Conservation (phyloP, 2,797 vertebrate species). For the Sebastes paucispinis region DNA sequence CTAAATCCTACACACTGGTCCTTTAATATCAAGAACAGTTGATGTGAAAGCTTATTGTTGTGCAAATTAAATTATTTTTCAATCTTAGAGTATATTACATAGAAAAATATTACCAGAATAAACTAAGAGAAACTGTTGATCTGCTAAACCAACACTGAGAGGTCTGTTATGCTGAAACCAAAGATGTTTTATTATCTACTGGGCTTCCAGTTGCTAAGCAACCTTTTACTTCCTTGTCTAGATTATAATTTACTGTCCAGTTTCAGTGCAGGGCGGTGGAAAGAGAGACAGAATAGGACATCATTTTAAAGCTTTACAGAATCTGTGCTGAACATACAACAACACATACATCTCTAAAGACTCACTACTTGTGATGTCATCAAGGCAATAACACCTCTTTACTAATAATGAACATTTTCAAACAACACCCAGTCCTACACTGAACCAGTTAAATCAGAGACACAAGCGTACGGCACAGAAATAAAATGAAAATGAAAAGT, state of each 20-base stretch:
- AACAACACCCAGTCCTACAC: not conserved
- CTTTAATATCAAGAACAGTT: not conserved
- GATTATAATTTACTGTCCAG: conserved; percentile 39
- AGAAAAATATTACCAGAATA: not conserved
- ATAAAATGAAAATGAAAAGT: not conserved
- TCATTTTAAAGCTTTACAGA: not conserved
- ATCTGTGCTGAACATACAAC: not conserved
- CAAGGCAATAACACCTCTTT: not conserved
- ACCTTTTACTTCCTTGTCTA: conserved; percentile 36
- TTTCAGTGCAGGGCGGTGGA: not conserved
- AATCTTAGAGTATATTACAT: not conserved
- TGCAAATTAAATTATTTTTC: not conserved
- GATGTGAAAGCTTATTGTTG: not conserved
- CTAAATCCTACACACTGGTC: not conserved
- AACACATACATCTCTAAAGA: not conserved
- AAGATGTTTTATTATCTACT: conserved; percentile 52
- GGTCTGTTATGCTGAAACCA: conserved; percentile 38
- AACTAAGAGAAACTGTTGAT: not conserved
- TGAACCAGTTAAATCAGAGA: not conserved
- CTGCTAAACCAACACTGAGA: conserved; percentile 7
- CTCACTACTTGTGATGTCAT: not conserved
- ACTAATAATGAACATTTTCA: not conserved
- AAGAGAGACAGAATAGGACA: not conserved
- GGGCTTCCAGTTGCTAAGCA: conserved; percentile 66
- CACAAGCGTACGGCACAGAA: too few relatives aligned